These are phyloP conservation scores for Chymomyza fuscimana DNA, from an alignment of 2,888 invertebrate species.

Conservation along the genomic window DNA sequence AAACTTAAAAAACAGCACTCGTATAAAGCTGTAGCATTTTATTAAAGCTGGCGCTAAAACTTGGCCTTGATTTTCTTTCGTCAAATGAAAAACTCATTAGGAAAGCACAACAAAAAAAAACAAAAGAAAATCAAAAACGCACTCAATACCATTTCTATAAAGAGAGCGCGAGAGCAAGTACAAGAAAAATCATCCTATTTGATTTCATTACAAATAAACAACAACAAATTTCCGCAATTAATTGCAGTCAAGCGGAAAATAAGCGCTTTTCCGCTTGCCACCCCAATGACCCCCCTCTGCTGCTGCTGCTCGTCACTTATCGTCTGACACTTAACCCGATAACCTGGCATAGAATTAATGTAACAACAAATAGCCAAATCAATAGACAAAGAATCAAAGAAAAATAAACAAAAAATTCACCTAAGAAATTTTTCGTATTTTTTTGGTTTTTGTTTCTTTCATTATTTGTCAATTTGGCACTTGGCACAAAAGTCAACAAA, in stretches of 20 bases:
- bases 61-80: background rate
- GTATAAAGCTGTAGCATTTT: too few species aligned
- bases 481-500: constrained; percentile 9
- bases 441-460: background rate
- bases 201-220: background rate
- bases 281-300: background rate
- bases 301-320: background rate
- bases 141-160: background rate
- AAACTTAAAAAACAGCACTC: too few species aligned
- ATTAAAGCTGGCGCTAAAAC: background rate
- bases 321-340: constrained; percentile 11
- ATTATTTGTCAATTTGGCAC: constrained; percentile 12
- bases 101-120: background rate
- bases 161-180: background rate
- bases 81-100: background rate
- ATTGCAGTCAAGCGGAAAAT: background rate
- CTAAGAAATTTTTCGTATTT: constrained; percentile 4
- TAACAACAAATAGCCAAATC: constrained; percentile 2
- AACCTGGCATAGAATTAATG: constrained; percentile 11
- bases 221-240: background rate
- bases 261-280: background rate
- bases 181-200: background rate
- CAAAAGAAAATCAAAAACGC: background rate
- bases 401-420: constrained; percentile 1
- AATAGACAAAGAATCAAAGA: constrained; percentile 3